These are phyloP conservation scores for Regulus satrapa DNA, from an alignment of 2,113 vertebrate genomes.

Conservation along the genomic window DNA sequence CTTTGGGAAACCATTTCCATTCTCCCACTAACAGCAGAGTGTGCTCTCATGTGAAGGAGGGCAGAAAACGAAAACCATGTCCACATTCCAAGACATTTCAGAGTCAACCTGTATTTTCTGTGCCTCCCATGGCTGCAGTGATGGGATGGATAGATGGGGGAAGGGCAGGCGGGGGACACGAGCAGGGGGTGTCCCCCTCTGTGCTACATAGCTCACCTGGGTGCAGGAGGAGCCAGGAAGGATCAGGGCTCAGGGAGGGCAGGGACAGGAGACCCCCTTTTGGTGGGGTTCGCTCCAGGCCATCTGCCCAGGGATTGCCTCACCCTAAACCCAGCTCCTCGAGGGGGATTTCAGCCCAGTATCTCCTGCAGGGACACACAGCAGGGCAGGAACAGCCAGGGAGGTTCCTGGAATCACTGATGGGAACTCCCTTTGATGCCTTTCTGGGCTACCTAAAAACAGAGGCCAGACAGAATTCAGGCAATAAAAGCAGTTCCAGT, in stretches of 20 bases:
- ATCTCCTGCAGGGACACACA: neutral
- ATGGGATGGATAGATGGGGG: neutral
- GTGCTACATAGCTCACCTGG: neutral
- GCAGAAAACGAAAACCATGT: neutral
- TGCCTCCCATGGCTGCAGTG: neutral
- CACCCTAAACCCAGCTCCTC: neutral
- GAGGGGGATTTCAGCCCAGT: neutral
- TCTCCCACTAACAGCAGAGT: neutral
- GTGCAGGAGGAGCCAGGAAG: neutral
- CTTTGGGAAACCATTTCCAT: neutral
- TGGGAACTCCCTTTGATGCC: neutral
- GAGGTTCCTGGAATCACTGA: neutral
- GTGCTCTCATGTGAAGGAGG: neutral
- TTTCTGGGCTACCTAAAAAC: neutral
- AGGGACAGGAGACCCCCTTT: neutral
- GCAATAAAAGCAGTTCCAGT: neutral
- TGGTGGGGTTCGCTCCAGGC: neutral
- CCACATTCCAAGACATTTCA: neutral
- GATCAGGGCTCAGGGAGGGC: neutral
- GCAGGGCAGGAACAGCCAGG: neutral
- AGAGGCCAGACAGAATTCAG: neutral
- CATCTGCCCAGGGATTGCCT: neutral
- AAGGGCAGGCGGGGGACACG: too few relatives aligned
- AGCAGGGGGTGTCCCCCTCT: neutral
- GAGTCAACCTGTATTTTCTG: neutral